Evolutionary conservation across 2,113 vertebrate genomes (phyloP), one percentile per base, ranked within the genome.

Genomic region (Sylvia atricapilla): DNA sequence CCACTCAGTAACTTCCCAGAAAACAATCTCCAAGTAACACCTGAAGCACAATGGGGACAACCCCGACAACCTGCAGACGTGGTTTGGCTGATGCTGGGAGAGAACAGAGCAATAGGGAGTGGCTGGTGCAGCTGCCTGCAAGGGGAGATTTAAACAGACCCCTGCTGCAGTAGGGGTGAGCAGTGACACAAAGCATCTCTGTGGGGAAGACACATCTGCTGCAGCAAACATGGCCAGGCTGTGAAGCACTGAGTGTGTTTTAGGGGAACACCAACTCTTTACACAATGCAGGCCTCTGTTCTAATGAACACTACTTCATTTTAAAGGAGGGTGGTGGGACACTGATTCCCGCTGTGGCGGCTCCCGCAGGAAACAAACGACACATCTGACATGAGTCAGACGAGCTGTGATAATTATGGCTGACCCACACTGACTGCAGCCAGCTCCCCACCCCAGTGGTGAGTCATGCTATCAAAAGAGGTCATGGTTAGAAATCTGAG

Each of bases 341-440:
- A 77, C 41, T 24, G 88, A 72, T 85, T n/a, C 15, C 28, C 14
- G 18, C 79, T 80, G 76, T n/a, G 0, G 0, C 0, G 0, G 75
- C 79, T 94, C 50, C 67, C 59, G 39, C 35, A 63, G 88, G 88
- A 86, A 93, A 92, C 20, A 62, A 90, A 60, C 8, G 44, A 62
- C 78, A 60, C 67, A 80, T 33, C 41, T 46, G 62, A 53, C 23
- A 13, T n/a, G 8, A 55, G 63, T 86, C 86, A 96, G 92, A 77
- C 0, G 6, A 88, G 72, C 63, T 84, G 86, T 47, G 64, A 63
- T 59, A 74, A 74, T 63, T 53, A 39, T 0, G 7, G 76, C 12
- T 94, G 92, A 88, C 89, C 95, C 94, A 74, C 62, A 56, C 46
- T 47, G 35, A 33, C 46, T 74, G 78, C n/a, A 68, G 92, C 44